These are phyloP conservation scores for Sarcophaga rosellei DNA, from an alignment of 2,888 invertebrate genomes.

Conservation along the genomic window DNA sequence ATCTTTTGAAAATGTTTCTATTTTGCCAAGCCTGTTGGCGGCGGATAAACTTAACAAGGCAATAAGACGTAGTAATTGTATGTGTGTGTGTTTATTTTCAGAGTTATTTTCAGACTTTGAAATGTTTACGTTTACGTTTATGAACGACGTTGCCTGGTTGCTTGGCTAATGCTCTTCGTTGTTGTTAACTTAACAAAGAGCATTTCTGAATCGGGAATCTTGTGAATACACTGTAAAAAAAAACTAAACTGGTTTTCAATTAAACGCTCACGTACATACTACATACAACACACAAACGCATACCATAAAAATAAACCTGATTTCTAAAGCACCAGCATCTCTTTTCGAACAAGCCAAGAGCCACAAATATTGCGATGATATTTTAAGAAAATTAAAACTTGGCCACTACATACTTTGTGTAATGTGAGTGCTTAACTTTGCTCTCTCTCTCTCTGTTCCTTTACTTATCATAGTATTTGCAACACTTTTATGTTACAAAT, in stretches of 20 bases:
- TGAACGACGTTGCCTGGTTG: constrained; percentile 45
- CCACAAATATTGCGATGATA: constrained; percentile 26
- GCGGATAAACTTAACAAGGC: constrained; percentile 60
- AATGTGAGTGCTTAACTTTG: background rate
- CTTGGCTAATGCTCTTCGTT: constrained; percentile 39
- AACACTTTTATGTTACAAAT: background rate
- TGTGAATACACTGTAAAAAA: constrained; percentile 45
- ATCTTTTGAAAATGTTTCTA: constrained; percentile 53
- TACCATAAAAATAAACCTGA: constrained; percentile 55
- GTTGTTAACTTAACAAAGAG: constrained; percentile 48
- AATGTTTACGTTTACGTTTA: constrained; percentile 56
- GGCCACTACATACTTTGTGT: background rate
- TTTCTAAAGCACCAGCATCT: constrained; percentile 53
- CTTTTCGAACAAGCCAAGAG: constrained; percentile 39
- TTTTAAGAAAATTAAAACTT: constrained; percentile 37
- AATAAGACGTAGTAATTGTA: constrained; percentile 36
- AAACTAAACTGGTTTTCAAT: constrained; percentile 59
- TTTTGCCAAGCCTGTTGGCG: constrained; percentile 61
- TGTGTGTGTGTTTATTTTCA: constrained; percentile 29
- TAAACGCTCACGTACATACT: background rate
- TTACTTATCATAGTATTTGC: background rate
- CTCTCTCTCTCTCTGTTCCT: background rate
- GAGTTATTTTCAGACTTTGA: constrained; percentile 49
- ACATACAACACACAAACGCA: constrained; percentile 13
- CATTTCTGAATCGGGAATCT: constrained; percentile 25